Conservation (phyloP, 2,113 vertebrate genomes). For the Aspidoscelis tigris region DNA sequence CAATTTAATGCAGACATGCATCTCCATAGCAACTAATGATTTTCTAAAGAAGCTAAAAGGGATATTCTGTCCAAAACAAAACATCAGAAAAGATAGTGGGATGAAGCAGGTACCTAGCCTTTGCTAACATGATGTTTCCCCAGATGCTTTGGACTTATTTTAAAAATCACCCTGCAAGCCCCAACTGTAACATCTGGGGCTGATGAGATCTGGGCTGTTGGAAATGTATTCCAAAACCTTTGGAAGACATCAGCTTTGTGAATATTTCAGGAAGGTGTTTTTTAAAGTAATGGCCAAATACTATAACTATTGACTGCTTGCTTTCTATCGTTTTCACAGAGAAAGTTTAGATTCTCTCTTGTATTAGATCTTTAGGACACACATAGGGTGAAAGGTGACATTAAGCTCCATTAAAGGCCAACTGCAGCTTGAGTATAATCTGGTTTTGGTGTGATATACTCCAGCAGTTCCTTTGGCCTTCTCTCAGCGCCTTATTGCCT, state of each 20-base stretch:
- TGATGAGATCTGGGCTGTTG: too few relatives aligned
- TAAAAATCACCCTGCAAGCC: too few relatives aligned
- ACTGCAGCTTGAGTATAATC: background rate
- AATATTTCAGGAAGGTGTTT: background rate
- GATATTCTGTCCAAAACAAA: slow-evolving; percentile 42
- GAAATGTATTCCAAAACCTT: too few relatives aligned
- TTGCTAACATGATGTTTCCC: too few relatives aligned
- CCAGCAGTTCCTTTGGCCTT: background rate
- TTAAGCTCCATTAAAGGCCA: background rate
- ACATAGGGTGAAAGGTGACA: background rate
- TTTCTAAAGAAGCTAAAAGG: slow-evolving; percentile 46
- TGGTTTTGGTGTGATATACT: background rate
- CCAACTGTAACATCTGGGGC: too few relatives aligned
- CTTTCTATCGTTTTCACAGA: slow-evolving; percentile 7
- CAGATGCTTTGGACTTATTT: too few relatives aligned
- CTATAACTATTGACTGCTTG: background rate
- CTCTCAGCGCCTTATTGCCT: background rate
- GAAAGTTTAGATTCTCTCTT: slow-evolving; percentile 24
- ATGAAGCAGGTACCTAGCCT: too few relatives aligned
- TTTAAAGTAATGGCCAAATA: background rate
- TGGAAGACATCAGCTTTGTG: background rate
- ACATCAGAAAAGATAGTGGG: background rate
- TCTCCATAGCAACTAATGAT: slow-evolving; percentile 54
- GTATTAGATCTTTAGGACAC: background rate
- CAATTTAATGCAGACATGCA: slow-evolving; percentile 32